phyloP scores from a whole-genome alignment of 92 coral and sea anemone genomes.

The Hydrozoanthus gracilis region DNA sequence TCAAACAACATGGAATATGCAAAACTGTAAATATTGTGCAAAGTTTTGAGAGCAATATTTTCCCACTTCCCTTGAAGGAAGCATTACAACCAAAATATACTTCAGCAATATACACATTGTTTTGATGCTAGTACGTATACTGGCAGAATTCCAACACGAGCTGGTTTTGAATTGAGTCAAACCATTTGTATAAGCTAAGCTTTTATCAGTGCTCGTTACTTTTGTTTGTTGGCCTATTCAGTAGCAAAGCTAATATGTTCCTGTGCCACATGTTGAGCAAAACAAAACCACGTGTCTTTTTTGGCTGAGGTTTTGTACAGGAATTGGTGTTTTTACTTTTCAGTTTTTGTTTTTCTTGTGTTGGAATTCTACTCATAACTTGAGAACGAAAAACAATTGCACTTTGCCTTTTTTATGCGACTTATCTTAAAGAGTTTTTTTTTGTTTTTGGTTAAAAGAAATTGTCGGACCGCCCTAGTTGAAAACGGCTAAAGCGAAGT shows the following conservation, averaged over 20 bases:
- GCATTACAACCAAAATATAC: neutral
- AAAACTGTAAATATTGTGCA: neutral
- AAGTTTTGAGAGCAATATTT: neutral
- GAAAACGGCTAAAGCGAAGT: neutral
- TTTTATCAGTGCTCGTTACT: neutral
- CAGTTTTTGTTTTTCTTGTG: neutral
- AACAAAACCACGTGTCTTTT: constrained; percentile 8
- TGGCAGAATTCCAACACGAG: constrained; percentile 47
- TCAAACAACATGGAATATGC: neutral
- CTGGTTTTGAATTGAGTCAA: neutral
- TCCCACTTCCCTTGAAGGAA: neutral
- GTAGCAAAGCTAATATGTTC: neutral
- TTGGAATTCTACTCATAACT: neutral
- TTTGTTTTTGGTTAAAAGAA: constrained; percentile 1
- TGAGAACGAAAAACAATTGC: neutral
- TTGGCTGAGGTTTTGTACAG: constrained; percentile 4
- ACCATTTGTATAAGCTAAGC: no score
- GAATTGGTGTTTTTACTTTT: neutral
- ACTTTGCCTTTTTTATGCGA: neutral
- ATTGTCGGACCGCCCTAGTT: neutral
- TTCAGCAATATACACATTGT: neutral
- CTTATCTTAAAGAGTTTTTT: neutral
- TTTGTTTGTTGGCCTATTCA: neutral
- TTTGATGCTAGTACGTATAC: neutral
- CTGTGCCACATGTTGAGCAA: neutral